Conservation (phyloP, 2,888 invertebrate species). For the Eristalis intricaria region DNA sequence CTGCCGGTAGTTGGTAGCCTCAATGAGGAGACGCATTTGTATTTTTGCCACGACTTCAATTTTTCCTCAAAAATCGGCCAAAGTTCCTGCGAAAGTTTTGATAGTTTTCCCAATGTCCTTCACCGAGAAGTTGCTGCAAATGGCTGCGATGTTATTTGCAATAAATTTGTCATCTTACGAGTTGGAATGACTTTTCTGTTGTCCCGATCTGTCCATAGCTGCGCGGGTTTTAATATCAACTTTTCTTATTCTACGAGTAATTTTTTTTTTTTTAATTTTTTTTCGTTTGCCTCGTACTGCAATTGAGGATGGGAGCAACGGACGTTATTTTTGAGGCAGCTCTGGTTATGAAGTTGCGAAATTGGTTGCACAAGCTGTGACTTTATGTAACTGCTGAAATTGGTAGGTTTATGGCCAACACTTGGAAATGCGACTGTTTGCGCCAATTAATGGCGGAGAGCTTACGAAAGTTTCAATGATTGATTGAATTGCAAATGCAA, state of each 20-base stretch:
- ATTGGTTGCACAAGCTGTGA: background rate
- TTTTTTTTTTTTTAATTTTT: background rate
- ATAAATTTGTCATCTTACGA: conserved; percentile 60
- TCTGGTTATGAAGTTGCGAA: background rate
- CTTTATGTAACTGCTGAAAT: background rate
- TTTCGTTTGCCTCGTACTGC: background rate
- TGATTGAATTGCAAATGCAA: background rate
- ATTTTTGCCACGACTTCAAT: conserved; percentile 66
- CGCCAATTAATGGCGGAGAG: background rate
- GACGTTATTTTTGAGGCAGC: background rate
- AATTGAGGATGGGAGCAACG: background rate
- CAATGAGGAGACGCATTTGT: conserved; percentile 31
- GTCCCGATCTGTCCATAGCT: background rate
- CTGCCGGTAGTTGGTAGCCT: background rate
- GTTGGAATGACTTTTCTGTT: conserved; percentile 11
- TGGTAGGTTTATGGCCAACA: background rate
- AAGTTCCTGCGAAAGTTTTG: conserved; percentile 47
- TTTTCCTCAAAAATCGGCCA: conserved; percentile 54
- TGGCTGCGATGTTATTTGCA: conserved; percentile 39
- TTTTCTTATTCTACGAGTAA: background rate
- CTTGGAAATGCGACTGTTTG: background rate
- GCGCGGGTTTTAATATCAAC: conserved; percentile 17
- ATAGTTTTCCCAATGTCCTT: conserved; percentile 45
- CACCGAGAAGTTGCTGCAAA: conserved; percentile 27
- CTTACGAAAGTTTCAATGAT: background rate